Conservation (phyloP, 2,113 vertebrate species). For the Mustela nigripes region DNA sequence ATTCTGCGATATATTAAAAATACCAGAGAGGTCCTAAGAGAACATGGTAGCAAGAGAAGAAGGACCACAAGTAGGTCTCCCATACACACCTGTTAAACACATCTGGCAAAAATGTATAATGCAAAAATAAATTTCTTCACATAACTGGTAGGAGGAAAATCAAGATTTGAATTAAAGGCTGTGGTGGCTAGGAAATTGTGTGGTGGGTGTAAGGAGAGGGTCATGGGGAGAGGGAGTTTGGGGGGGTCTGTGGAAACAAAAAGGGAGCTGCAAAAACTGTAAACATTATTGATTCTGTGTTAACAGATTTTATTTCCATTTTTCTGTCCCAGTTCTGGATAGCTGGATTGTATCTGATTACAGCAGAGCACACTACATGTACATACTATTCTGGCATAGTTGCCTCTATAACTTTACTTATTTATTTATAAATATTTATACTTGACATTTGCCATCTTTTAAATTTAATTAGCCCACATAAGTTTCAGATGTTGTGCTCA, state of each 20-base stretch:
- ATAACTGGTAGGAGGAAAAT: conserved; percentile 72
- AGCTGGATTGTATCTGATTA: neutral
- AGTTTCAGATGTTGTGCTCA: too few relatives aligned
- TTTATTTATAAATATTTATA: neutral
- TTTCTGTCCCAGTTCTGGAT: neutral
- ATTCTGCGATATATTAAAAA: conserved; percentile 91
- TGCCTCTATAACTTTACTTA: neutral
- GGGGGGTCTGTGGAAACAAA: conserved; percentile 42
- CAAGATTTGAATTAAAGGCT: neutral
- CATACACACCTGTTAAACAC: conserved; percentile 89
- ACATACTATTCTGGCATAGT: neutral
- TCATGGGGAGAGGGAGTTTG: neutral
- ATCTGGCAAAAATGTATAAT: conserved; percentile 89
- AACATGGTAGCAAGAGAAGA: conserved; percentile 84
- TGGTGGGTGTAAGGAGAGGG: neutral
- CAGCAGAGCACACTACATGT: neutral
- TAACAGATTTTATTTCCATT: neutral
- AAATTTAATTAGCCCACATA: too few relatives aligned
- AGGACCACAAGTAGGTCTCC: conserved; percentile 80
- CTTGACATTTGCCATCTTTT: neutral
- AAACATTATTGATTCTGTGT: conserved; percentile 72
- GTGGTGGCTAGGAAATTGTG: neutral
- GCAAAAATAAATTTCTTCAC: conserved; percentile 90
- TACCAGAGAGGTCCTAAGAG: conserved; percentile 91
- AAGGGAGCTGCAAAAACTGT: conserved; percentile 69